Evolutionary conservation across 2,113 vertebrate genomes (phyloP).

Genomic region (Poeciliopsis occidentalis): DNA sequence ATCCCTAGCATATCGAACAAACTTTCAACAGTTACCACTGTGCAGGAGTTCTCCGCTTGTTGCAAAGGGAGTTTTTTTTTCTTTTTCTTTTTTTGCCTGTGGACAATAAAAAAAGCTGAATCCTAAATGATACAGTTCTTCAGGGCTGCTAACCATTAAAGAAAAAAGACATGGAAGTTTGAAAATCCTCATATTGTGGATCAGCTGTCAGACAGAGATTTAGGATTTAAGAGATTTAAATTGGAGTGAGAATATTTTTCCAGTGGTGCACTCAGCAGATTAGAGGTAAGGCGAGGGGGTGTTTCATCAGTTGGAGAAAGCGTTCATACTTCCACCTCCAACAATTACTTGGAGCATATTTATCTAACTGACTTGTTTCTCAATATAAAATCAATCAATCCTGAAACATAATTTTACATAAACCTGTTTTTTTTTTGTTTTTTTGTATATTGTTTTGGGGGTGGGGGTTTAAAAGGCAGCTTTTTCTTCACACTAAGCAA

Average conservation of each 20-base stretch:
- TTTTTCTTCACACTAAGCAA: slow-evolving; percentile 17
- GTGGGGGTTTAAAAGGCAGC: background rate
- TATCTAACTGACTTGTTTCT: slow-evolving; percentile 8
- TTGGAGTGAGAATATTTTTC: slow-evolving; percentile 43
- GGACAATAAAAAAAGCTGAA: background rate
- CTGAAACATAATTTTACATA: slow-evolving; percentile 26
- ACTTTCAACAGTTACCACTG: slow-evolving; percentile 34
- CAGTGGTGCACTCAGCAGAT: slow-evolving; percentile 41
- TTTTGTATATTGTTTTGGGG: no score
- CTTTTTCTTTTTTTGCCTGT: no score
- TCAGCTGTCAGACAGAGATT: slow-evolving; percentile 58
- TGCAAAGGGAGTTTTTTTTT: background rate
- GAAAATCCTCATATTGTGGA: slow-evolving; percentile 35
- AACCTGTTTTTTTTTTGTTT: background rate
- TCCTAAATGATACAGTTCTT: slow-evolving; percentile 11
- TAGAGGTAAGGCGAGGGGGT: slow-evolving; percentile 30
- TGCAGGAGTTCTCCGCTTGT: no score
- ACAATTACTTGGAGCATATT: slow-evolving; percentile 16
- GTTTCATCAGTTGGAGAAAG: slow-evolving; percentile 3
- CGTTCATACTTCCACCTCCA: slow-evolving; percentile 19
- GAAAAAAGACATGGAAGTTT: slow-evolving; percentile 19
- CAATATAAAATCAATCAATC: slow-evolving; percentile 28
- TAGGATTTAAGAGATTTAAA: slow-evolving; percentile 37
- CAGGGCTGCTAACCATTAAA: background rate
- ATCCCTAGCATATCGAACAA: slow-evolving; percentile 44